Evolutionary conservation across 2,797 vertebrate species (phyloP), one percentile per base, ranked within the genome.

Genomic region (Tolypeutes matacus): DNA sequence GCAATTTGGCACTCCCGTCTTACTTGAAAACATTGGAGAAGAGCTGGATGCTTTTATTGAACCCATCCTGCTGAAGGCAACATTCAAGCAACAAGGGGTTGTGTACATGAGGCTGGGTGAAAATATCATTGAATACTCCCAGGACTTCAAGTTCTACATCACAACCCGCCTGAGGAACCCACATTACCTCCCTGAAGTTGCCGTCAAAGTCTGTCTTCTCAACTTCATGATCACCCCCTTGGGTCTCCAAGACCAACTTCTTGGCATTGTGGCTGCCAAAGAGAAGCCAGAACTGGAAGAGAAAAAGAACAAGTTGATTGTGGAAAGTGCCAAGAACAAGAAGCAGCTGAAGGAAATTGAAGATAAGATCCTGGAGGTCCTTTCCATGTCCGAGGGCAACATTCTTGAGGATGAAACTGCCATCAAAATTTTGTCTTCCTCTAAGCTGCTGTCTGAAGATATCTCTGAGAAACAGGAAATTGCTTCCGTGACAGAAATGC

Each of bases 151-250:
- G 87, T 98, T 99, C 83, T 99, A 99, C 95, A 99, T 99, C 95
- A 99, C 99, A 58, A 99, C 99, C 0, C 98, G 99, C 31, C 98
- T 99, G 97, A 99, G 99, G 96, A 99, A 99, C 97, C 99, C 99
- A n/a, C 99, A 99, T 98, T 99, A 99, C 97, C 98, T 99, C 56
- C 99, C 99, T 15, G 99, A 99, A 96, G 98, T 99, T 18, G 99
- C 99, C 0, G 99, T 99, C 76, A 99, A 99, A 97, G 99, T 99
- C 94, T 99, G 99, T 96, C 98, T 99, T 27, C 98, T 99, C 82
- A 99, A 99, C 98, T 99, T 99, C 62, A 99, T 99, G 99, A 99
- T 99, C 97, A 99, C 99, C 1, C 99, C 99, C 25, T 98, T 99
- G 70, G 99, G 99, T 46, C 98, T 99, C 83, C 98, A 99, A 96